Percentiles rank a stretch among this genome's conserved stretches.
Evolutionary conservation across 2,113 vertebrate genomes (phyloP).

Genomic region (Platycercus adscitus): DNA sequence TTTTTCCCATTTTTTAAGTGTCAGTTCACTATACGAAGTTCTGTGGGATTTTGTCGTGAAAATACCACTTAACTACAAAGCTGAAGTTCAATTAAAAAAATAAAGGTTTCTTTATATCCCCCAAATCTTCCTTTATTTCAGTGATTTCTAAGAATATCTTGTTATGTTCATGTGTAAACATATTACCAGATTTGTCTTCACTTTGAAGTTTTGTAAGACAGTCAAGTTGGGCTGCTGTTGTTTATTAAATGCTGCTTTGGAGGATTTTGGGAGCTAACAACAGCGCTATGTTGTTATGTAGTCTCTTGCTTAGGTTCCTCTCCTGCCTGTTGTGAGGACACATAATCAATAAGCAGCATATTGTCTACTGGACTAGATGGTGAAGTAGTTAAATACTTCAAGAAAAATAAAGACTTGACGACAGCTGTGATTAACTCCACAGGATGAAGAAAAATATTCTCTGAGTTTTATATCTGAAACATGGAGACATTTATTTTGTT

Average conservation of each 20-base stretch:
- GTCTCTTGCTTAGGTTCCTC: neutral
- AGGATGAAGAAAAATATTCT: neutral
- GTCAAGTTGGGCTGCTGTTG: neutral
- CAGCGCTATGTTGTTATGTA: neutral
- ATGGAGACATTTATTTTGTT: neutral
- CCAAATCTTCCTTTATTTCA: neutral
- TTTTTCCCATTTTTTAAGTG: neutral
- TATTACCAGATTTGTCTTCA: neutral
- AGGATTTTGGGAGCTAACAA: neutral
- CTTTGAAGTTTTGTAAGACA: neutral
- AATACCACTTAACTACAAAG: neutral
- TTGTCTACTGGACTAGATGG: neutral
- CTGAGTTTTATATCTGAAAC: neutral
- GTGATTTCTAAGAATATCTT: neutral
- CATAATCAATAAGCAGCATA: neutral
- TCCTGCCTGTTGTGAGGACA: neutral
- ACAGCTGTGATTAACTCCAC: neutral
- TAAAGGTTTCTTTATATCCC: neutral
- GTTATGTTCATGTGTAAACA: neutral
- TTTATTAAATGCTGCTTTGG: neutral
- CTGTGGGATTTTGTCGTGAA: neutral
- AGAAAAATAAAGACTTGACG: neutral
- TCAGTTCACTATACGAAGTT: neutral
- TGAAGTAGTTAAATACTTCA: neutral
- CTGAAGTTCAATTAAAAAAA: neutral